Percentiles rank a stretch among this genome's conserved stretches.
Evolutionary conservation across 2,797 vertebrate genomes (phyloP).

Genomic region (Enteromius thamalakanensis): DNA sequence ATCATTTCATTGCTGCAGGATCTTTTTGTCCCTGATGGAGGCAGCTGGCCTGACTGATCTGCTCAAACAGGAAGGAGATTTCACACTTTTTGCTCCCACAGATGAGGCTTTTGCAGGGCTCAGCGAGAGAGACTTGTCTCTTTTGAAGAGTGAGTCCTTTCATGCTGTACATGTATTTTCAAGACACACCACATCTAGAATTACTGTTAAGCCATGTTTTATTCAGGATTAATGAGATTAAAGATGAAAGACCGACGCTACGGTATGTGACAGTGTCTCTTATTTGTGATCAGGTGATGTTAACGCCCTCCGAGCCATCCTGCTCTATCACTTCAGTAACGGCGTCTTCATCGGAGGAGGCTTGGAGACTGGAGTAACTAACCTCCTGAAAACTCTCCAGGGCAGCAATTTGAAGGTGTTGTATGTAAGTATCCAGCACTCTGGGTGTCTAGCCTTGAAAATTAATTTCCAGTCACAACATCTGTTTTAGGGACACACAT

Average conservation of each 20-base stretch:
- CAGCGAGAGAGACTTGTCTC: slow-evolving; percentile 79
- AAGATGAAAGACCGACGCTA: neutral
- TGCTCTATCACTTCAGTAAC: slow-evolving; percentile 91
- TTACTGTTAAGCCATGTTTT: neutral
- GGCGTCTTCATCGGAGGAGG: slow-evolving; percentile 91
- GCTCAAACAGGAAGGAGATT: slow-evolving; percentile 83
- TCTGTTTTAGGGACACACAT: neutral
- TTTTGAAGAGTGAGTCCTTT: slow-evolving; percentile 83
- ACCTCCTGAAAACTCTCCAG: slow-evolving; percentile 91
- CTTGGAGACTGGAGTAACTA: slow-evolving; percentile 91
- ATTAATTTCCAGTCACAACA: slow-evolving; percentile 22
- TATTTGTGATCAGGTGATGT: slow-evolving; percentile 78
- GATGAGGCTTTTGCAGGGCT: slow-evolving; percentile 90
- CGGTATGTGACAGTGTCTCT: slow-evolving; percentile 1
- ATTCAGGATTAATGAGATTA: slow-evolving; percentile 26
- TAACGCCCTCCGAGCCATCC: slow-evolving; percentile 89
- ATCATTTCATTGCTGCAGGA: slow-evolving; percentile 69
- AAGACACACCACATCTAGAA: neutral
- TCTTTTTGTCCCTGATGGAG: slow-evolving; percentile 92
- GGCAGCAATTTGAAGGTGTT: slow-evolving; percentile 88
- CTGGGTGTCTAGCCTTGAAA: neutral
- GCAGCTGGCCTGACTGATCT: slow-evolving; percentile 88
- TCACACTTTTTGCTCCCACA: slow-evolving; percentile 92
- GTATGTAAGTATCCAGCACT: slow-evolving; percentile 78
- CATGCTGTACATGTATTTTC: neutral